These are phyloP conservation scores for Heliconius sara DNA, from an alignment of 2,888 invertebrate species.

Conservation along the genomic window DNA sequence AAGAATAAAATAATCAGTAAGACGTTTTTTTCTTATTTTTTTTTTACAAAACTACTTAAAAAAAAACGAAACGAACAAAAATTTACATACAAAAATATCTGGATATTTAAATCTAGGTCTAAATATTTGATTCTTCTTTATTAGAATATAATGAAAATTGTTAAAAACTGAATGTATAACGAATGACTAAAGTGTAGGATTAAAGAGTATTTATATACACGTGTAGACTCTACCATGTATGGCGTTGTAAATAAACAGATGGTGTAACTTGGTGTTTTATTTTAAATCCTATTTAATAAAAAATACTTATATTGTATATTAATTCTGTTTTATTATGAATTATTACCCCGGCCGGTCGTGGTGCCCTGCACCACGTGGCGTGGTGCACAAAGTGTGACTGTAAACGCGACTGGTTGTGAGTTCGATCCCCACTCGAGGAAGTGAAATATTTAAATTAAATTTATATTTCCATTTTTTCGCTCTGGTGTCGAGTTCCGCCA, in stretches of 20 bases:
- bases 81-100: neutral
- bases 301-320: neutral
- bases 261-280: constrained; percentile 25
- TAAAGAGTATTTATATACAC: constrained; percentile 30
- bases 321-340: no score
- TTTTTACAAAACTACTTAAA: neutral
- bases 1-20: no score
- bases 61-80: neutral
- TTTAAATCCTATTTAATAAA: neutral
- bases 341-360: no score
- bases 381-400: no score
- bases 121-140: constrained; percentile 3
- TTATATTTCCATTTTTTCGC: neutral
- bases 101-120: neutral
- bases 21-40: no score
- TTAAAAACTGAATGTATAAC: constrained; percentile 31
- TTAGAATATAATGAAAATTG: neutral
- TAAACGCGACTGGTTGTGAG: neutral
- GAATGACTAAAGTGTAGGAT: constrained; percentile 3
- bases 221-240: constrained; percentile 30
- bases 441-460: neutral
- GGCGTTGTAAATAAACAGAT: constrained; percentile 34
- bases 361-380: no score
- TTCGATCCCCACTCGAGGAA: neutral
- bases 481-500: neutral